Evolutionary conservation across 53 echinoderm and acorn worm genomes (phyloP).

Genomic region (Apostichopus leukothele): DNA sequence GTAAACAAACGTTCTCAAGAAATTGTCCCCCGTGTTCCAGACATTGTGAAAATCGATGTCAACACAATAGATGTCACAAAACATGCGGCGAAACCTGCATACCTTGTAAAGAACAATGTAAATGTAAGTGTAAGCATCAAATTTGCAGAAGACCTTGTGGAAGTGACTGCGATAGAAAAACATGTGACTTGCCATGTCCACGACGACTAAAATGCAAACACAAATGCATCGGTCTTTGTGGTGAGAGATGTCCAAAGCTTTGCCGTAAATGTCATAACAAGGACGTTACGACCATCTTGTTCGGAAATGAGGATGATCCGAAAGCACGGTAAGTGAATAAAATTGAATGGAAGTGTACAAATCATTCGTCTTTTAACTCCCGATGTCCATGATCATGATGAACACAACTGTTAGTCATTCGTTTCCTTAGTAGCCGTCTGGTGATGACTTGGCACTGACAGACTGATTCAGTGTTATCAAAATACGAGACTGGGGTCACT

Average conservation of each 20-base stretch:
- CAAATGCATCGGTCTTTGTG: slow-evolving; percentile 82
- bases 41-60: slow-evolving; percentile 52
- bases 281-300: slow-evolving; percentile 65
- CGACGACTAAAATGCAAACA: slow-evolving; percentile 52
- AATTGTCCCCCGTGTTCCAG: slow-evolving; percentile 50
- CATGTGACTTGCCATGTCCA: slow-evolving; percentile 65
- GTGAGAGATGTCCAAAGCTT: slow-evolving; percentile 76
- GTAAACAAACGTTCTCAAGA: slow-evolving; percentile 46
- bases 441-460: too few relatives aligned
- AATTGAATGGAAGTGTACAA: too few relatives aligned
- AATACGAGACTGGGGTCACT: too few relatives aligned
- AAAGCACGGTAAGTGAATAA: slow-evolving; percentile 47
- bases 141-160: slow-evolving; percentile 5
- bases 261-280: slow-evolving; percentile 61
- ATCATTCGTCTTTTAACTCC: too few relatives aligned
- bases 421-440: too few relatives aligned
- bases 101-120: slow-evolving; percentile 34
- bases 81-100: slow-evolving; percentile 19
- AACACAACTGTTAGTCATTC: too few relatives aligned
- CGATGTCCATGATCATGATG: too few relatives aligned
- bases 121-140: neutral
- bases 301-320: slow-evolving; percentile 72
- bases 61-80: slow-evolving; percentile 35
- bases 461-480: too few relatives aligned
- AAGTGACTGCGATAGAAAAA: slow-evolving; percentile 31